Evolutionary conservation across 2,113 vertebrate species (phyloP), one percentile per base, ranked within the genome.

Genomic region (Salminus brasiliensis): DNA sequence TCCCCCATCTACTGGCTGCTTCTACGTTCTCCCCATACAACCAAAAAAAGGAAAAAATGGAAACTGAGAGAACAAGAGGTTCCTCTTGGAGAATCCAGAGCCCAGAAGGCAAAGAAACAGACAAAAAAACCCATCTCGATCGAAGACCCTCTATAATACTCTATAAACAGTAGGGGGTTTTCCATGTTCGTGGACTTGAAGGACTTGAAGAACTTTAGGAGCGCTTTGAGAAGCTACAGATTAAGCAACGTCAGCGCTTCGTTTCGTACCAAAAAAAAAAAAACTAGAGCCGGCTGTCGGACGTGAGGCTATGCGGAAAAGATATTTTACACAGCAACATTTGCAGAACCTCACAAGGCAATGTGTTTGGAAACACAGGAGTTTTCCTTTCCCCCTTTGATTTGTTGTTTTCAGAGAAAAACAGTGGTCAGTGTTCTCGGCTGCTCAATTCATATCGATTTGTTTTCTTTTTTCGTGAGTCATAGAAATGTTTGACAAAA

Each of bases 311-410:
- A 74, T 74, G 60, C 60, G 45, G 60, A 81, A 76, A 76, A 78
- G 77, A 79, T 81, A 82, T 83, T 83, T 81, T 87, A 83, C 81
- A 83, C 68, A 76, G 85, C 76, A 73, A 80, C 49, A 72, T 68
- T 79, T 83, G 79, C 47, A 36, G 66, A 53, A 62, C 65, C 65
- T 74, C 65, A 65, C 45, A 43, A 78, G 70, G 34, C 43, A 55
- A 60, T 47, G 47, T 25, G 41, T 70, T 76, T 34, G 49, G 52
- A 53, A 73, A 63, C 49, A 55, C 27, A 25, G 25, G 11, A 30
- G 27, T 53, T 70, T 52, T 29, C 18, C n/a, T 15, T 29, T 55
- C 34, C 23, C 34, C 23, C 45, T 41, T 74, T 49, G n/a, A n/a
- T n/a, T n/a, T n/a, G n/a, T n/a, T n/a, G n/a, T n/a, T 43, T 39